Evolutionary conservation across 2,888 invertebrate species (phyloP), one percentile per base, ranked within the genome.

Genomic region (Pollenia amentaria): DNA sequence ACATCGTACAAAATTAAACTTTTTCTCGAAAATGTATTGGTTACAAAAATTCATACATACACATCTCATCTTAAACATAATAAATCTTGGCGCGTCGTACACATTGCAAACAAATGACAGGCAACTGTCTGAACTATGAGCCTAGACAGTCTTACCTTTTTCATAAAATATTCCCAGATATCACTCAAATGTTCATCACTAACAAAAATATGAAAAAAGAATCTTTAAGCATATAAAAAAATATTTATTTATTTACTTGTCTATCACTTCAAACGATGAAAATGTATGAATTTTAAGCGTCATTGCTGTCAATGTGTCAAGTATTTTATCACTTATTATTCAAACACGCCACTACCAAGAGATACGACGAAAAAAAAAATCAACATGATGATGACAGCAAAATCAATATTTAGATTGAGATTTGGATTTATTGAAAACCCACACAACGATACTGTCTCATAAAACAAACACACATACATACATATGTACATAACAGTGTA

Each of bases 351-450:
- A 64, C 72, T 2, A 48, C 44, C 7, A 67, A 80, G 57, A 51
- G 46, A 70, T 51, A 64, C 11, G 65, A n/a, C 14, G n/a, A 57
- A 53, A 18, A 44, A 16, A 53, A 69, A 75, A 76, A 44, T 51
- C 0, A 12, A 62, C 60, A 69, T 81, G 85, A 70, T 65, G 69
- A 48, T 83, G 86, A 83, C 82, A 86, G 82, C 51, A 76, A 86
- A 83, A 86, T 86, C 83, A 83, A 86, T 83, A 83, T 86, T 83
- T 83, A 83, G 70, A 86, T 86, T 86, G 51, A 78, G 75, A 67
- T 82, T 82, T 82, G 75, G 79, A 79, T 86, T 83, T 86, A 83
- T 79, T 83, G 72, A 48, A 77, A 64, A 48, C 21, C 40, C 48
- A 53, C 12, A 69, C 62, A 62, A 1, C 42, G 16, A 62, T 11